These are phyloP conservation scores for Drosophila carrolli DNA, from an alignment of 1,140 invertebrate genomes.

Conservation along the genomic window DNA sequence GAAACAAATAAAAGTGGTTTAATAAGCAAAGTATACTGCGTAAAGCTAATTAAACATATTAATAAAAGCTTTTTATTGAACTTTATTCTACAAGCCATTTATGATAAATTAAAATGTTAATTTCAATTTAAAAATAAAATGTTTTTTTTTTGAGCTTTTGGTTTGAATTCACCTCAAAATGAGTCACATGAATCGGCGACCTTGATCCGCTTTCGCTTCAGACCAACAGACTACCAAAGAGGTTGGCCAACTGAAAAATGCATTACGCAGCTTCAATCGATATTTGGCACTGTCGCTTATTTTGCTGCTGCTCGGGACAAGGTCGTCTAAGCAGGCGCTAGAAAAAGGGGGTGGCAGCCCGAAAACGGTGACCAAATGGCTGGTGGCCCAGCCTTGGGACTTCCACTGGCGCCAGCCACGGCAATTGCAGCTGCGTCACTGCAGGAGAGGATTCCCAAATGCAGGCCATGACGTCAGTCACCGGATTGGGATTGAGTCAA, in stretches of 20 bases:
- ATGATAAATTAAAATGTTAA: no score
- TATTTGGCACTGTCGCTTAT: constrained; percentile 52
- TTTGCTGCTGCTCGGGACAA: constrained; percentile 44
- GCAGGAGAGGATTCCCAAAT: constrained; percentile 30
- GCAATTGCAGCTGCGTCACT: constrained; percentile 51
- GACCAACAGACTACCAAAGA: constrained; percentile 16
- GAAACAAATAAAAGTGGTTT: no score
- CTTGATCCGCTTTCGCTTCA: constrained; percentile 34
- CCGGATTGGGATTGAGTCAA: constrained; percentile 4
- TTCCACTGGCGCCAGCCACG: constrained; percentile 31
- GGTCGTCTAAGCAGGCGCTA: constrained; percentile 42
- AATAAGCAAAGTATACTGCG: no score
- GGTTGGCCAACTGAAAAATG: constrained; percentile 37
- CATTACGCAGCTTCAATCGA: constrained; percentile 66
- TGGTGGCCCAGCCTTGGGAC: constrained; percentile 52
- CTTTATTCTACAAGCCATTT: no score
- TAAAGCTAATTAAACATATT: no score
- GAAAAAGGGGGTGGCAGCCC: constrained; percentile 13
- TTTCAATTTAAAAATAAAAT: no score
- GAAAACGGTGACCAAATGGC: constrained; percentile 55
- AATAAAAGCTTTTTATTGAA: no score
- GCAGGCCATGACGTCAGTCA: constrained; percentile 52
- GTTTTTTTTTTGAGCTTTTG: background rate
- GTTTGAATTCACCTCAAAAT: background rate
- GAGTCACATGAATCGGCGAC: constrained; percentile 28